Evolutionary conservation across 2,113 vertebrate genomes (phyloP), one percentile per base, ranked within the genome.

Genomic region (Phasianus colchicus): DNA sequence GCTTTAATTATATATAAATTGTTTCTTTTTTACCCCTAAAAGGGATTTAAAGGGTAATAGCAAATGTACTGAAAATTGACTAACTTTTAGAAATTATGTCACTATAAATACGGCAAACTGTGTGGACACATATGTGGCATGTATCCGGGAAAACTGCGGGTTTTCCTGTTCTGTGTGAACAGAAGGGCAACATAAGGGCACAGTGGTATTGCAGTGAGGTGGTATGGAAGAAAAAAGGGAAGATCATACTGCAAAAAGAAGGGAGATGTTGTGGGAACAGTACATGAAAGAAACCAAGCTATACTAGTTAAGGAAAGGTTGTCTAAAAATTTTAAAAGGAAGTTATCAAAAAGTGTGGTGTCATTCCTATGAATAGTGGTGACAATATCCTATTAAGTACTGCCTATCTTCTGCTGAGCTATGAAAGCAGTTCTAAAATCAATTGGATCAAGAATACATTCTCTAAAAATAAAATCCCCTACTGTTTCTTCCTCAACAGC

Each of bases 341-440:
- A 27, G 80, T 77, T 54, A 42, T 78, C 0, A 10, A 64, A 67
- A 81, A 40, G 1, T 20, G 36, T 63, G 47, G 6, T 67, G 55
- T 74, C 12, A 71, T 81, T 80, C 63, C 73, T 52, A 25, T 47
- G 60, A 89, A 82, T 50, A 19, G 13, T 72, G 45, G 47, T 67
- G 47, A 82, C 24, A 84, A n/a, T 66, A 60, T 81, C 73, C 36
- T 83, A 17, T 65, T 58, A 74, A 70, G 8, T 55, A 69, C 20
- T 32, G 10, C 36, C n/a, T 83, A 24, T 30, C 42, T 90, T 83
- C 34, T 90, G 38, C 32, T 77, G 89, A 71, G 32, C 50, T 81
- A 58, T 83, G 60, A 93, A 90, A 89, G 57, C 24, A 78, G 21
- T 89, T 92, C 61, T 82, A 67, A 90, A 95, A 95, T 81, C 86